phyloP scores from a whole-genome alignment of 2,797 vertebrate genomes.

The Oceanodroma leucorhoa region DNA sequence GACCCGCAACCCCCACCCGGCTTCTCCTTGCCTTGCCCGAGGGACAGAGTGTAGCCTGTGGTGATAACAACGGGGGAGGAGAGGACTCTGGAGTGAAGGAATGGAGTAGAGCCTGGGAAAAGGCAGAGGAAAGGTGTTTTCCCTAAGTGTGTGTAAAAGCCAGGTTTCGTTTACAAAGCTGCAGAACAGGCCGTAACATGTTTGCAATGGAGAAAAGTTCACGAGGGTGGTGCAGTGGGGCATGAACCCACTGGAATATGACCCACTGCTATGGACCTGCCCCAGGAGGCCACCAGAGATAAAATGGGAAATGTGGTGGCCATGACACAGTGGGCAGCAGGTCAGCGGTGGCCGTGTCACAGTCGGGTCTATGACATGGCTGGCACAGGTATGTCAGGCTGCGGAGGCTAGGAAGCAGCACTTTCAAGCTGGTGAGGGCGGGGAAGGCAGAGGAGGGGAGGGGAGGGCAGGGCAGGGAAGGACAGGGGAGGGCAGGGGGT shows the following conservation, averaged over 20 bases:
- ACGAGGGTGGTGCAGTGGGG: accelerated
- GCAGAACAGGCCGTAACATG: neutral
- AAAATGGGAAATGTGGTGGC: neutral
- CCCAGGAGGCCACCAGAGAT: neutral
- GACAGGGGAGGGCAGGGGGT: neutral
- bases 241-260: neutral
- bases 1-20: accelerated
- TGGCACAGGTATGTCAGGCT: neutral
- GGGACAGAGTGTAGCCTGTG: neutral
- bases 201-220: neutral
- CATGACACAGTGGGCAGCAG: too few relatives aligned
- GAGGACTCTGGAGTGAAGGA: neutral
- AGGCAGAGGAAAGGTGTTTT: neutral
- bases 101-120: neutral
- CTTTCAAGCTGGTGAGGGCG: neutral
- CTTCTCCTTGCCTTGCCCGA: neutral
- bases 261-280: neutral
- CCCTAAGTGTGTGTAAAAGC: neutral
- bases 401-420: neutral
- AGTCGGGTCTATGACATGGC: neutral
- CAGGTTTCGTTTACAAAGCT: neutral
- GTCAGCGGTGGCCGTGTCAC: neutral
- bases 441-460: neutral
- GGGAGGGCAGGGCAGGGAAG: too few relatives aligned
- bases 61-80: neutral